A percentile compares a stretch with the other conserved stretches of the same genome.
phyloP scores from a whole-genome alignment of 2,113 vertebrate genomes.

The Phrynosoma blainvillii region DNA sequence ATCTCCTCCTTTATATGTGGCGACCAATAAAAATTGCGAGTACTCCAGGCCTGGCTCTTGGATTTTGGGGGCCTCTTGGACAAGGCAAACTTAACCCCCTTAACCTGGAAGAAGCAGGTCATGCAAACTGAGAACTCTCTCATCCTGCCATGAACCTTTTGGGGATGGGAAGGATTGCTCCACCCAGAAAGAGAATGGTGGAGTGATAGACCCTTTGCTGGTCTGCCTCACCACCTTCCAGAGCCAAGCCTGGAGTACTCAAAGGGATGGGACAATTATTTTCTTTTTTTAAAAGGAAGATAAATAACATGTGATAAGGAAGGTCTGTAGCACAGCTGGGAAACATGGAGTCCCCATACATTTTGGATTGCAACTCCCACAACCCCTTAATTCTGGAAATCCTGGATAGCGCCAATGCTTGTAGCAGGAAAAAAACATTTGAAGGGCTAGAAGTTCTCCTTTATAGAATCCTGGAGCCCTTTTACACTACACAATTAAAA shows the following conservation, averaged over 20 bases:
- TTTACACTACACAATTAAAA: too few species aligned
- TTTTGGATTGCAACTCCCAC: background rate
- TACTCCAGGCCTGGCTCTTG: background rate
- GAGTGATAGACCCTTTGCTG: too few species aligned
- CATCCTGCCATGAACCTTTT: background rate
- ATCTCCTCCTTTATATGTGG: conserved; percentile 15
- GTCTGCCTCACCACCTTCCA: too few species aligned
- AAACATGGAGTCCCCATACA: background rate
- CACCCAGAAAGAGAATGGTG: background rate
- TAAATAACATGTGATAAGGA: background rate
- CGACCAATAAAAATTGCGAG: conserved; percentile 9
- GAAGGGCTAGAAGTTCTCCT: too few species aligned
- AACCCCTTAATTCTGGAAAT: background rate
- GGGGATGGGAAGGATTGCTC: background rate
- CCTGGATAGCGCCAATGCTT: background rate
- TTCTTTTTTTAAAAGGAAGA: background rate
- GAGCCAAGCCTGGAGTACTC: conserved; percentile 8
- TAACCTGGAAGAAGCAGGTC: conserved; percentile 5
- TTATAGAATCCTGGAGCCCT: too few species aligned
- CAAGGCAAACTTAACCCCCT: background rate
- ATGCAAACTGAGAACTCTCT: conserved; percentile 14
- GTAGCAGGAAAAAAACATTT: background rate
- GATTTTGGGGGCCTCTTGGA: conserved; percentile 1
- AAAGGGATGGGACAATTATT: background rate
- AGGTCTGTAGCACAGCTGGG: background rate